These are phyloP conservation scores for Scartelaos histophorus DNA, from an alignment of 2,113 vertebrate species.

Conservation along the genomic window DNA sequence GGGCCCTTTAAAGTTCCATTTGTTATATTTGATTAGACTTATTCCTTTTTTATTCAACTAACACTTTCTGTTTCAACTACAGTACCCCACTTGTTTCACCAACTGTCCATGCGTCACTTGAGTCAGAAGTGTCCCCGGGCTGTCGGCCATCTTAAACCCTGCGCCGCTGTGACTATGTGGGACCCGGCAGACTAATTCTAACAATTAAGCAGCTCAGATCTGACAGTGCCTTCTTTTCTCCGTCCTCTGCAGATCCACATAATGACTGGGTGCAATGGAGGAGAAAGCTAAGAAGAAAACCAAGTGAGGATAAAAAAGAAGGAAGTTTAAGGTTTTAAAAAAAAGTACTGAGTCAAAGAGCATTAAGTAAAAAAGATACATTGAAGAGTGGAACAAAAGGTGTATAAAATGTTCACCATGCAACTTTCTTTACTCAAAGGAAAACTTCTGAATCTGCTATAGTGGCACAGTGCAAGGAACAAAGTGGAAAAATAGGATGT, in stretches of 20 bases:
- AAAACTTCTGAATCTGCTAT: neutral
- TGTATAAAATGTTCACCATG: too few species aligned
- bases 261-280: conserved; percentile 58
- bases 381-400: neutral
- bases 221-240: conserved; percentile 55
- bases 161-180: conserved; percentile 47
- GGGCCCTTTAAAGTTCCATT: too few species aligned
- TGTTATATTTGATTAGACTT: too few species aligned
- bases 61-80: neutral
- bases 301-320: conserved; percentile 19
- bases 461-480: neutral
- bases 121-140: conserved; percentile 28
- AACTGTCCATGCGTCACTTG: conserved; percentile 27
- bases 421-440: neutral
- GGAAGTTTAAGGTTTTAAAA: conserved; percentile 9
- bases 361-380: neutral
- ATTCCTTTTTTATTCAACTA: too few species aligned
- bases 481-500: neutral
- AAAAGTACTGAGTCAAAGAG: neutral
- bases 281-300: conserved; percentile 21
- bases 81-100: conserved; percentile 49
- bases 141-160: conserved; percentile 54
- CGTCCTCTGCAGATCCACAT: conserved; percentile 28
- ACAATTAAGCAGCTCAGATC: conserved; percentile 64
- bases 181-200: conserved; percentile 63